phyloP scores from a whole-genome alignment of 2,113 vertebrate species.

The Turdus rufiventris region DNA sequence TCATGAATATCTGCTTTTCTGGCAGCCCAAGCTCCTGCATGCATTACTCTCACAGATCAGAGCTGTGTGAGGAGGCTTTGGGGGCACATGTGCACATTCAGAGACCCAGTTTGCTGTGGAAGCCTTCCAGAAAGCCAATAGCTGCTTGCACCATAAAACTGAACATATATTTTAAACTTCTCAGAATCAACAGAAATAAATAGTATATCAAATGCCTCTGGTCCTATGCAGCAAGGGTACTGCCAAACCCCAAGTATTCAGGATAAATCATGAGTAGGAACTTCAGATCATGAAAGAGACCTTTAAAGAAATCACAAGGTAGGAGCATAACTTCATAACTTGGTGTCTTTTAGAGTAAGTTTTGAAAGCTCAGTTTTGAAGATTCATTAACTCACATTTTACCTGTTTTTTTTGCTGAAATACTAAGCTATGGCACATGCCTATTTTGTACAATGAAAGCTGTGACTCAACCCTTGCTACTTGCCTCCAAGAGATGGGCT shows the following conservation, averaged over 20 bases:
- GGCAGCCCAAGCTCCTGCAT: not conserved
- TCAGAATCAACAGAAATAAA: slow-evolving; percentile 22
- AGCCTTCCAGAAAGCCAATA: slow-evolving; percentile 26
- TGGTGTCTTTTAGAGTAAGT: not conserved
- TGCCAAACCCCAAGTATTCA: slow-evolving; percentile 41
- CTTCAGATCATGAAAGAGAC: slow-evolving; percentile 13
- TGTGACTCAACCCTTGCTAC: not conserved
- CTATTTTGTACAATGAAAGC: not conserved
- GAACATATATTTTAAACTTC: slow-evolving; percentile 15
- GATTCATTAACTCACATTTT: not conserved
- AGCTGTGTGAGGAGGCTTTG: not conserved
- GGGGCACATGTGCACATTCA: not conserved
- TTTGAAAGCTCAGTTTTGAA: not conserved
- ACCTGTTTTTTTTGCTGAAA: not conserved
- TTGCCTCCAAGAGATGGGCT: not conserved
- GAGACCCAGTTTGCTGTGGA: not conserved
- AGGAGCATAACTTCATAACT: not conserved
- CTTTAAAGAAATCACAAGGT: slow-evolving; percentile 10
- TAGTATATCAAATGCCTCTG: not conserved
- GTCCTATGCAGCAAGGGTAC: not conserved
- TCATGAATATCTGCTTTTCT: not conserved
- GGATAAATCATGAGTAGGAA: slow-evolving; percentile 7
- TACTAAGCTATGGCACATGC: not conserved
- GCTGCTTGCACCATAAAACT: not conserved
- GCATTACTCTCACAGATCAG: not conserved